Evolutionary conservation across 2,113 vertebrate species (phyloP), one percentile per base, ranked within the genome.

Genomic region (Myxocyprinus asiaticus): DNA sequence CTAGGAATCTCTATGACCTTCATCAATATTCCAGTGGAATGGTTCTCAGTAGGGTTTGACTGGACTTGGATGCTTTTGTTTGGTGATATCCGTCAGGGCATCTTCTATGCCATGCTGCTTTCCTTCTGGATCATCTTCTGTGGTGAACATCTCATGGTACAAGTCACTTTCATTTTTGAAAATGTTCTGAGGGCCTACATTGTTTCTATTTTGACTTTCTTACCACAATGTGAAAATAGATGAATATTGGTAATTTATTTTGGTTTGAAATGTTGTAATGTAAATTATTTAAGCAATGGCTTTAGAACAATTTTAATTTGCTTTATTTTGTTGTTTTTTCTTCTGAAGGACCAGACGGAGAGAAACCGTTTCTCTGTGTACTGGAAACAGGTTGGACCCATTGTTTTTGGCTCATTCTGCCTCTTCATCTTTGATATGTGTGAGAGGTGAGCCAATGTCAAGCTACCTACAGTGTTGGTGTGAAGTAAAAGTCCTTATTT

Each of bases 41-140:
- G 98, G 98, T 98, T 99, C 89, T 99, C 98, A 14, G 92, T 99
- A 0, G 96, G 97, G 4, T 98, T 97, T 80, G 93, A 99, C 89
- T 99, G 98, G 98, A 99, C 97, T 0, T 99, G 98, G 98, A 98
- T 99, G 98, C 88, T 99, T 76, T 89, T 99, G 7, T 99, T 99
- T 0, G 96, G 96, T 33, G 98, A 99, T 85, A 97, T 99, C 72
- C 93, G 97, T 14, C 97, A 99, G 89, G 98, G 98, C 69, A 94
- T 99, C 86, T 99, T 99, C 91, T 99, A 99, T 2, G 96, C 96
- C 47, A 96, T 97, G 96, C 93, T 99, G n/a, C 94, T 99, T 17
- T 99, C 96, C 0, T 99, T 99, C 84, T 99, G 98, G 98, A 98
- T 99, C 89, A 96, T 99, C 89, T 99, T 99, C 90, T 99, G 98